phyloP scores from a whole-genome alignment of 2,888 invertebrate genomes.

The Pseudococcus viburni region DNA sequence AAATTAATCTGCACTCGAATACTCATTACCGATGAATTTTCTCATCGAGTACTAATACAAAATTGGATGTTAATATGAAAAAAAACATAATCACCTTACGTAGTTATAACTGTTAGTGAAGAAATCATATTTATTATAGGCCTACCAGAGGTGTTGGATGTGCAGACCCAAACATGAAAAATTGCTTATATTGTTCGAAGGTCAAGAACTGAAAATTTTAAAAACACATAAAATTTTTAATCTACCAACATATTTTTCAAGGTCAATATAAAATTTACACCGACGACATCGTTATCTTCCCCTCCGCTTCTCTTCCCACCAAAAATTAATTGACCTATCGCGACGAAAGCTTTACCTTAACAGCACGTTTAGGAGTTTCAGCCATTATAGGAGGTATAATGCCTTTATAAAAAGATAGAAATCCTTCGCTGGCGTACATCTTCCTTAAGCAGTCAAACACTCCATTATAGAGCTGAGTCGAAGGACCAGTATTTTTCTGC shows the following conservation, averaged over 20 bases:
- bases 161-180: constrained; percentile 85
- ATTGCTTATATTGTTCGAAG: constrained; percentile 92
- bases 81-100: constrained; percentile 61
- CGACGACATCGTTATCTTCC: not conserved
- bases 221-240: not conserved
- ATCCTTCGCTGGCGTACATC: constrained; percentile 89
- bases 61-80: constrained; percentile 15
- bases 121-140: constrained; percentile 70
- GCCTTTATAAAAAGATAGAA: constrained; percentile 92
- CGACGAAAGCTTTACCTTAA: constrained; percentile 76
- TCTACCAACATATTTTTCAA: not conserved
- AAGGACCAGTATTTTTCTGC: constrained; percentile 73
- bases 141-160: constrained; percentile 82
- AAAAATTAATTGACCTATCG: not conserved
- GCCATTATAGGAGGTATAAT: constrained; percentile 93
- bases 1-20: not conserved
- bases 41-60: not conserved
- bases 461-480: constrained; percentile 77
- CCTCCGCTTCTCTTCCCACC: not conserved
- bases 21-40: not conserved
- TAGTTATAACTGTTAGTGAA: constrained; percentile 50
- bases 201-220: constrained; percentile 80
- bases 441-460: constrained; percentile 89
- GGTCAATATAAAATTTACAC: not conserved
- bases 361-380: constrained; percentile 94